Base-by-base conservation (phyloP, 2,888 invertebrate genomes). In the Lepas anatifera region DNA sequence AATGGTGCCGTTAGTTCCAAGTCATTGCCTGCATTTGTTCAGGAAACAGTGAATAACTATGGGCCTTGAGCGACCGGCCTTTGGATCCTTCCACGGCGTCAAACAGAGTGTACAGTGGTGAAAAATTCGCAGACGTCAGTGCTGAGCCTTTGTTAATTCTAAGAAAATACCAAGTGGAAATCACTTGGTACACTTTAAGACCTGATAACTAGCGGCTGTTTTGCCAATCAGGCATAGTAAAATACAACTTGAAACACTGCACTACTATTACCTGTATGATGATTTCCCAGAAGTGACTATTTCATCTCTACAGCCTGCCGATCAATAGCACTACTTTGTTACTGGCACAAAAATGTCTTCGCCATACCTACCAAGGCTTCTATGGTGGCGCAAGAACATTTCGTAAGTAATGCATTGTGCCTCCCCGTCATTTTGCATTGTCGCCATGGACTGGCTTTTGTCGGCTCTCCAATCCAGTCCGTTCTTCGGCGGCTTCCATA, bases 31-130 rank as follows among this genome's bases (percentile, higher is more conserved):
- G 4, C 52, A 29, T 52, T 52, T 52, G 52, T 52, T 29, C 52
- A 52, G 52, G 52, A 52, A 52, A 52, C 52, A 52, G 52, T 52
- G 52, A 52, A 52, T 52, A 52, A 52, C 52, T 29, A 52, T 52
- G 52, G 52, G 13, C 16, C 29, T 11, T 11, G 13, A 29, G 29
- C n/a, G 52, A 11, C 1, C 16, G 13, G 2, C 52, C 16, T 52
- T 52, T 52, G 29, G 52, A 27, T 29, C 52, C 52, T 52, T 52
- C 16, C 27, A 16, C 29, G 4, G 0, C 2, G 29, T 22, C 29
- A 13, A 11, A 11, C 29, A n/a, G n/a, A n/a, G n/a, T n/a, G n/a
- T n/a, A n/a, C n/a, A n/a, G n/a, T n/a, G n/a, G n/a, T n/a, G n/a
- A n/a, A n/a, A n/a, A n/a, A n/a, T n/a, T n/a, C n/a, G n/a, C n/a